Conservation (phyloP, 1,140 invertebrate genomes). For the Drosophila lini region DNA sequence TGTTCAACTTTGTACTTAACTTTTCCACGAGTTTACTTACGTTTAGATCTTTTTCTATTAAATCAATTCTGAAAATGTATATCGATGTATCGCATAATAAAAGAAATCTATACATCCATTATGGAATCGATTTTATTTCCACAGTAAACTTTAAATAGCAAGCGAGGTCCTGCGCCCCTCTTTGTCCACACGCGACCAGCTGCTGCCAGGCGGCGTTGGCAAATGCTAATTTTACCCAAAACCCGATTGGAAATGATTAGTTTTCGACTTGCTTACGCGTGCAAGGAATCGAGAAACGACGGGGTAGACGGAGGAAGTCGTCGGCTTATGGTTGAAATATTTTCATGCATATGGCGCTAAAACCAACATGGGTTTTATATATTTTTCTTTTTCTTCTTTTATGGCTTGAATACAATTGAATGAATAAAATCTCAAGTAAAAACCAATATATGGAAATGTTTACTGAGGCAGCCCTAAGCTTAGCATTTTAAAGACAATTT, state of each 20-base stretch:
- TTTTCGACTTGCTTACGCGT: constrained; percentile 58
- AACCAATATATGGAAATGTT: constrained; percentile 19
- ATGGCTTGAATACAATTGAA: constrained; percentile 30
- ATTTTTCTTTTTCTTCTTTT: not conserved
- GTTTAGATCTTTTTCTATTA: too few species aligned
- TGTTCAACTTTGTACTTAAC: too few species aligned
- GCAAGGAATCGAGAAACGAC: constrained; percentile 13
- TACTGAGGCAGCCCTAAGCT: not conserved
- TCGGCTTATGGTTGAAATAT: constrained; percentile 25
- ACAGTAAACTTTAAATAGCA: not conserved
- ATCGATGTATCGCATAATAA: too few species aligned
- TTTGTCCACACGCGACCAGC: constrained; percentile 33
- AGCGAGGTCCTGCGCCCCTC: not conserved
- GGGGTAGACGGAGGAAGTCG: not conserved
- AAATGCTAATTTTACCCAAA: constrained; percentile 69
- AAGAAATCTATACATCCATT: too few species aligned
- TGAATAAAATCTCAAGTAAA: constrained; percentile 8
- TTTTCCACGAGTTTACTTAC: too few species aligned
- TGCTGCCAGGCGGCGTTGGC: constrained; percentile 51
- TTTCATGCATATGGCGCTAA: constrained; percentile 62
- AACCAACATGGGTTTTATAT: not conserved
- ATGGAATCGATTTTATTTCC: too few species aligned
- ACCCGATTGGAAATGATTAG: constrained; percentile 51
- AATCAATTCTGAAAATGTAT: too few species aligned
- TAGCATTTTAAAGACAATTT: not conserved